phyloP scores from a whole-genome alignment of 2,797 vertebrate species.

The Anableps anableps region DNA sequence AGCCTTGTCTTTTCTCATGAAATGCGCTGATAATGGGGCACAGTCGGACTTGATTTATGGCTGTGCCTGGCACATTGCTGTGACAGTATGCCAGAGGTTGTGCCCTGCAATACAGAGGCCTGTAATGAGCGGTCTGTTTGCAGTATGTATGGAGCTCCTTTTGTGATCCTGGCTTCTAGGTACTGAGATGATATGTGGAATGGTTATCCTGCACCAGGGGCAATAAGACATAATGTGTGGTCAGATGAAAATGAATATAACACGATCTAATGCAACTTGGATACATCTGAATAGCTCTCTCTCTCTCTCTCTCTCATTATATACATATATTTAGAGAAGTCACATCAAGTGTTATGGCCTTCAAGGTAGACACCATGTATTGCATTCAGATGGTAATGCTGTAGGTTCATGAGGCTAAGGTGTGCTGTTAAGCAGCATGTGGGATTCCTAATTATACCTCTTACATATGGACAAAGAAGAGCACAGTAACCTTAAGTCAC shows the following conservation, averaged over 20 bases:
- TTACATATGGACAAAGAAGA: slow-evolving; percentile 66
- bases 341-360: slow-evolving; percentile 6
- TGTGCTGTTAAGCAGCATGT: slow-evolving; percentile 67
- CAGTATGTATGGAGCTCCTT: slow-evolving; percentile 5
- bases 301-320: neutral
- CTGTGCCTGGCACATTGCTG: slow-evolving; percentile 58
- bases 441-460: slow-evolving; percentile 63
- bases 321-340: too few relatives aligned
- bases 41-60: slow-evolving; percentile 68
- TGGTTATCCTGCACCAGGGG: slow-evolving; percentile 38
- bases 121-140: slow-evolving; percentile 66
- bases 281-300: slow-evolving; percentile 27
- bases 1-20: slow-evolving; percentile 63
- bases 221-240: slow-evolving; percentile 62
- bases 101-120: slow-evolving; percentile 53
- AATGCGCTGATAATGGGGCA: slow-evolving; percentile 57
- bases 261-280: slow-evolving; percentile 66
- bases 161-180: slow-evolving; percentile 42
- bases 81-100: slow-evolving; percentile 66
- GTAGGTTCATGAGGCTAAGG: slow-evolving; percentile 49
- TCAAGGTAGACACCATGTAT: slow-evolving; percentile 32
- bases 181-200: slow-evolving; percentile 61
- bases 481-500: slow-evolving; percentile 71
- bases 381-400: slow-evolving; percentile 52
- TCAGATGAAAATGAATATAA: slow-evolving; percentile 76